A percentile compares a stretch with the other conserved stretches of the same genome.
Conservation (phyloP, 2,113 vertebrate genomes). For the Gulo gulo region DNA sequence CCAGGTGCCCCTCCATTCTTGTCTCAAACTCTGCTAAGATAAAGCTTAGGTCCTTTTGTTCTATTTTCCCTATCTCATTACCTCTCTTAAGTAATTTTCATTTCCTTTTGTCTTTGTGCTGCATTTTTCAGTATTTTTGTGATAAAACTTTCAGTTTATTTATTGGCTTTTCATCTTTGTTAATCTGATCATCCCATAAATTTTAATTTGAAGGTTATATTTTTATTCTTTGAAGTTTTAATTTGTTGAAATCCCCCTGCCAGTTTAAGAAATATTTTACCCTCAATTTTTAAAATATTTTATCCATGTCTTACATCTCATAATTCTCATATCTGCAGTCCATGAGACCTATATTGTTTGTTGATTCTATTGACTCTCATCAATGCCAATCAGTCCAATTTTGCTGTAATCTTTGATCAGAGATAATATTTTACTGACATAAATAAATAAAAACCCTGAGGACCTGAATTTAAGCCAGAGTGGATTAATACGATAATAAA, state of each 20-base stretch:
- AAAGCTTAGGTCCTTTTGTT: not conserved
- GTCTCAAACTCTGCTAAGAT: not conserved
- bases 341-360: not conserved
- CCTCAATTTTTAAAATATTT: not conserved
- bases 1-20: not conserved
- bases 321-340: not conserved
- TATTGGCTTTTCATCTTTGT: not conserved
- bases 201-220: not conserved
- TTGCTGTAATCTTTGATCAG: not conserved
- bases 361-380: not conserved
- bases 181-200: not conserved
- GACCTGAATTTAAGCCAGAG: not conserved
- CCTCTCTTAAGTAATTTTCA: not conserved
- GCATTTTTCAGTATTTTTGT: not conserved
- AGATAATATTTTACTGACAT: not conserved
- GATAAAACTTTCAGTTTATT: not conserved
- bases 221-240: not conserved
- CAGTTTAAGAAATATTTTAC: not conserved
- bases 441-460: not conserved
- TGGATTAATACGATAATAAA: not conserved
- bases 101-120: not conserved
- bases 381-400: not conserved
- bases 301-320: not conserved
- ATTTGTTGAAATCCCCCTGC: not conserved
- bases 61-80: not conserved